These are phyloP conservation scores for Triplophysa tibetana DNA, from an alignment of 2,113 vertebrate genomes.

Conservation along the genomic window DNA sequence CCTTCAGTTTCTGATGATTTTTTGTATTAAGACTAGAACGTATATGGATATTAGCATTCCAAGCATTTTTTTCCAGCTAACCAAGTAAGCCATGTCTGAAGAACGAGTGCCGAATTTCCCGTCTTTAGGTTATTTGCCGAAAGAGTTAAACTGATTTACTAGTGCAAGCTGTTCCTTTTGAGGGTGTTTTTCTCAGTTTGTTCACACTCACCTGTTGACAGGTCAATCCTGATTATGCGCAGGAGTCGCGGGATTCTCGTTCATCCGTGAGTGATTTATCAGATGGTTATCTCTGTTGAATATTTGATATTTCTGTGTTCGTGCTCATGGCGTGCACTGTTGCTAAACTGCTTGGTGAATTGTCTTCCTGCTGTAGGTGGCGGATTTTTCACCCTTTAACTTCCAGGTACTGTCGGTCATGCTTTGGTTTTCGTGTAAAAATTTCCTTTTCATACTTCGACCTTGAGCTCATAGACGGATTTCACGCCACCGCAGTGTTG, in stretches of 20 bases:
- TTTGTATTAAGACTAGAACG: too few species aligned
- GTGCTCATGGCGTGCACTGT: neutral
- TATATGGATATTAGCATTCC: neutral
- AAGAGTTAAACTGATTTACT: neutral
- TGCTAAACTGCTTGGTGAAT: conserved; percentile 36
- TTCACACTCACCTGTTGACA: conserved; percentile 57
- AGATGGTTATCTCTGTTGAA: conserved; percentile 42
- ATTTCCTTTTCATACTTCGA: neutral
- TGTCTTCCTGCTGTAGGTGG: conserved; percentile 68
- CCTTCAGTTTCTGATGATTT: too few species aligned
- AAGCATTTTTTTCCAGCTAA: neutral
- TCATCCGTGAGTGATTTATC: conserved; percentile 82
- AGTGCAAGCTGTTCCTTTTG: conserved; percentile 7
- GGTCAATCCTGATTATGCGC: conserved; percentile 94
- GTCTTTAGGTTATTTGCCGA: neutral
- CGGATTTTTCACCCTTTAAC: conserved; percentile 79
- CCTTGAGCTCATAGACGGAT: neutral
- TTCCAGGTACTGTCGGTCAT: conserved; percentile 72
- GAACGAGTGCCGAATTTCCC: neutral
- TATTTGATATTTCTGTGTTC: conserved; percentile 53
- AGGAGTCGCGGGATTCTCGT: conserved; percentile 89
- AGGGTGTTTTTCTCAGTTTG: neutral
- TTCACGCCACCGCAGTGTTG: neutral
- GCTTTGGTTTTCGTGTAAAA: neutral
- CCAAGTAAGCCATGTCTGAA: neutral